phyloP scores from a whole-genome alignment of 1,140 invertebrate species.

The Carposina sasakii region DNA sequence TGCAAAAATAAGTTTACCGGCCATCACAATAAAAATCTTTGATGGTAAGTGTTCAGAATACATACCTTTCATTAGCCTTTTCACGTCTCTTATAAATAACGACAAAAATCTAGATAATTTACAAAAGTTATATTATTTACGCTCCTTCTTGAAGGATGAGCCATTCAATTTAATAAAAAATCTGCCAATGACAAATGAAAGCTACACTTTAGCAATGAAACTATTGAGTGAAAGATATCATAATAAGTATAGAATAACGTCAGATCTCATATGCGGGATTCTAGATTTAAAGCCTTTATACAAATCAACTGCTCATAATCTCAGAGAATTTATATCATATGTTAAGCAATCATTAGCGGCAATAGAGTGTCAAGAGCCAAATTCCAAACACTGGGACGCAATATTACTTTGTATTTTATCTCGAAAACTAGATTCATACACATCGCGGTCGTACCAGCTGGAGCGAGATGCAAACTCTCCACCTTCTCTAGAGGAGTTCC shows the following conservation, averaged over 20 bases:
- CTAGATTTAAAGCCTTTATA: neutral
- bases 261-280: neutral
- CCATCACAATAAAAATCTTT: too few relatives aligned
- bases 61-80: too few relatives aligned
- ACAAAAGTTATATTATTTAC: too few relatives aligned
- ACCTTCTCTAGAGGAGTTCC: neutral
- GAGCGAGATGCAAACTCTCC: neutral
- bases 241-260: neutral
- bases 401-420: slow-evolving; percentile 1
- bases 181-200: neutral
- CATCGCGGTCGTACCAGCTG: neutral
- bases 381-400: neutral
- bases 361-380: neutral
- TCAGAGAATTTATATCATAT: neutral
- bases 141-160: too few relatives aligned
- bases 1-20: too few relatives aligned
- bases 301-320: neutral
- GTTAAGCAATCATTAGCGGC: neutral
- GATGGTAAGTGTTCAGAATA: too few relatives aligned
- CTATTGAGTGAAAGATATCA: neutral
- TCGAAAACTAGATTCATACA: neutral
- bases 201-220: neutral
- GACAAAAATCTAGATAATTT: too few relatives aligned
- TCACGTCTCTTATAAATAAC: too few relatives aligned
- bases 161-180: neutral